phyloP scores from a whole-genome alignment of 2,797 vertebrate species.

The Podarcis siculus region DNA sequence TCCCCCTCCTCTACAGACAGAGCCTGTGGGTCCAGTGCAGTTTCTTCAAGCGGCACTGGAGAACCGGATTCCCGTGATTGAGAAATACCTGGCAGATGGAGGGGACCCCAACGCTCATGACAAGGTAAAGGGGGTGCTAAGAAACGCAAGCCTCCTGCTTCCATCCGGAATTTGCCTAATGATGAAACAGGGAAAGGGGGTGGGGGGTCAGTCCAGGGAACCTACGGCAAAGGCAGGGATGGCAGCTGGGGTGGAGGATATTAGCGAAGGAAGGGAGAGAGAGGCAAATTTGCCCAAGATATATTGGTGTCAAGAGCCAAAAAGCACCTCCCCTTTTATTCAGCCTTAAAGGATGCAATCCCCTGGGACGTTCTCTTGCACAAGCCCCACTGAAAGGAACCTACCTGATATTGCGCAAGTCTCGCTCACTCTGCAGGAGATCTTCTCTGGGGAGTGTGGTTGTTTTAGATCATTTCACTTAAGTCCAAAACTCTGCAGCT shows the following conservation, averaged over 20 bases:
- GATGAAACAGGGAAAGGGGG: not conserved
- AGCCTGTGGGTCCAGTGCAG: conserved; percentile 74
- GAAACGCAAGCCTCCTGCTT: fast-evolving
- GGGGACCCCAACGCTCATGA: conserved; percentile 81
- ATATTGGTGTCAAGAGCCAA: not conserved
- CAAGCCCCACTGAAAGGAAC: too few relatives aligned
- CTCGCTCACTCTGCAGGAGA: too few relatives aligned
- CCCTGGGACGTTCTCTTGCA: not conserved
- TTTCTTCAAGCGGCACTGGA: conserved; percentile 83
- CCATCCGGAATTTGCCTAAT: fast-evolving
- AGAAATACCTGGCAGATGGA: conserved; percentile 83
- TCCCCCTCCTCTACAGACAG: conserved; percentile 60
- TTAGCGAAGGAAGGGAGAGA: not conserved
- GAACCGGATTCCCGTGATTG: conserved; percentile 81
- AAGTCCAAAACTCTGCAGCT: too few relatives aligned
- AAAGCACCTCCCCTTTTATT: too few relatives aligned
- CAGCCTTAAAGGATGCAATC: not conserved
- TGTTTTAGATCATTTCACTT: too few relatives aligned
- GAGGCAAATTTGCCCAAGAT: not conserved
- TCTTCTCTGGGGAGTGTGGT: too few relatives aligned
- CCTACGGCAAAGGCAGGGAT: not conserved
- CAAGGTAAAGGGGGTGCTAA: conserved; percentile 68
- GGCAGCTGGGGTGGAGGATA: too few relatives aligned
- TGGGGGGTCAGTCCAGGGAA: not conserved
- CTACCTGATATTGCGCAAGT: too few relatives aligned